These are phyloP conservation scores for Ypsolopha sequella DNA, from an alignment of 2,888 invertebrate genomes.

Conservation along the genomic window DNA sequence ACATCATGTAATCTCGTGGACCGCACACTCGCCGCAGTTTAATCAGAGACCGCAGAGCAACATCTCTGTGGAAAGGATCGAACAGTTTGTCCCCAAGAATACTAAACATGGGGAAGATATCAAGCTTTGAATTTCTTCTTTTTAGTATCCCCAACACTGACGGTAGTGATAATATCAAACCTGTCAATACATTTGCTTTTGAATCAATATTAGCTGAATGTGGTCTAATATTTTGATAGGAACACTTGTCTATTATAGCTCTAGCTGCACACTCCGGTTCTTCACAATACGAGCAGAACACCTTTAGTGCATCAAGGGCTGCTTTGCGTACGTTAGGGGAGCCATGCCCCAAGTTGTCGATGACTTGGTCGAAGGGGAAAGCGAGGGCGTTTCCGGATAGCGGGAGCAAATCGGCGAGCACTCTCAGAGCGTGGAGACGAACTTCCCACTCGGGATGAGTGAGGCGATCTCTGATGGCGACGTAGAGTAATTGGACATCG, in stretches of 20 bases:
- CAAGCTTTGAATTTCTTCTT: conserved; percentile 52
- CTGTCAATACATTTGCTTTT: conserved; percentile 72
- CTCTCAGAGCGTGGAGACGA: conserved; percentile 83
- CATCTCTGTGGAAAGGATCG: conserved; percentile 72
- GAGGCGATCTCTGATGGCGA: conserved; percentile 79
- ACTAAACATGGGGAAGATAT: conserved; percentile 63
- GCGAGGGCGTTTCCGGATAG: conserved; percentile 78
- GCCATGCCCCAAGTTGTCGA: conserved; percentile 83
- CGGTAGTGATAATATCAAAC: conserved; percentile 75
- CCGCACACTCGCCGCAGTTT: conserved; percentile 80
- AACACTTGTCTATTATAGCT: conserved; percentile 75
- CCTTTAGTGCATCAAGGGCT: conserved; percentile 80
- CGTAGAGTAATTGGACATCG: conserved; percentile 75
- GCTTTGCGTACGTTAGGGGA: conserved; percentile 86
- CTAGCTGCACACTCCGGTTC: conserved; percentile 76
- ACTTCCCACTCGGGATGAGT: conserved; percentile 88
- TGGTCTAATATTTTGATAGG: conserved; percentile 69
- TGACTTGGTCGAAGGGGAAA: conserved; percentile 78
- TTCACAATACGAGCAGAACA: conserved; percentile 77
- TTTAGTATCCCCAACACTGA: conserved; percentile 71
- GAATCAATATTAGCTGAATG: conserved; percentile 61
- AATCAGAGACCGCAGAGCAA: conserved; percentile 77
- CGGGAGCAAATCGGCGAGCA: conserved; percentile 83
- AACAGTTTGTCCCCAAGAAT: conserved; percentile 68
- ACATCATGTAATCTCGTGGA: conserved; percentile 72